phyloP scores from a whole-genome alignment of 2,113 vertebrate species.

The Boulengeromyrus knoepffleri region DNA sequence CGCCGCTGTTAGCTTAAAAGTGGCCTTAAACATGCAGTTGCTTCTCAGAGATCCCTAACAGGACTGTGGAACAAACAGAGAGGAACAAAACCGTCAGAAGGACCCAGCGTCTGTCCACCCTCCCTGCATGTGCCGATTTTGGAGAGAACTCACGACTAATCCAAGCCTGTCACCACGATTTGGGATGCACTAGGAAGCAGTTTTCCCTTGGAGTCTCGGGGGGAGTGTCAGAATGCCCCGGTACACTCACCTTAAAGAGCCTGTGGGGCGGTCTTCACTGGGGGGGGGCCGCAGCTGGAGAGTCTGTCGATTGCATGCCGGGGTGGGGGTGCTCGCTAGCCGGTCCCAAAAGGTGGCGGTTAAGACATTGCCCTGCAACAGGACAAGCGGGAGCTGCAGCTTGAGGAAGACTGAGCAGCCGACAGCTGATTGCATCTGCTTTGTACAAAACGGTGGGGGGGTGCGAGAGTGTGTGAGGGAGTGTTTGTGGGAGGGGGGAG shows the following conservation, averaged over 20 bases:
- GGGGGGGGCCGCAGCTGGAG: background rate
- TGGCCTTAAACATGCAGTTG: background rate
- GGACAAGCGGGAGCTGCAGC: slow-evolving; percentile 44
- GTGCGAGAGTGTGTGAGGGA: background rate
- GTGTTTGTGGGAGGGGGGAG: slow-evolving; percentile 16
- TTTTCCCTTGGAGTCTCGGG: background rate
- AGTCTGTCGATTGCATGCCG: slow-evolving; percentile 11
- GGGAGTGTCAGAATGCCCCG: background rate
- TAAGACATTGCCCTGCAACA: slow-evolving; percentile 52
- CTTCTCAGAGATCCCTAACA: background rate
- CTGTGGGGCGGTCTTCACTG: background rate
- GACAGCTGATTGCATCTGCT: slow-evolving; percentile 43
- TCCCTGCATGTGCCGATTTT: background rate
- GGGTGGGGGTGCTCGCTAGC: slow-evolving; percentile 16
- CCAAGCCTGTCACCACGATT: background rate
- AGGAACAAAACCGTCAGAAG: background rate
- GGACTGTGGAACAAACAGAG: background rate
- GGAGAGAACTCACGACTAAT: background rate
- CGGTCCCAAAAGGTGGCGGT: slow-evolving; percentile 33
- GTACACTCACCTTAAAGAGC: slow-evolving; percentile 13
- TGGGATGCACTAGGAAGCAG: background rate
- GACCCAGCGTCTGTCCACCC: background rate
- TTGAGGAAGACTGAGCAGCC: slow-evolving; percentile 41
- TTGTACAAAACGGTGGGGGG: slow-evolving; percentile 54
- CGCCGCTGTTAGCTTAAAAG: background rate